Evolutionary conservation across 2,888 invertebrate species (phyloP).

Genomic region (Venusia cambrica): DNA sequence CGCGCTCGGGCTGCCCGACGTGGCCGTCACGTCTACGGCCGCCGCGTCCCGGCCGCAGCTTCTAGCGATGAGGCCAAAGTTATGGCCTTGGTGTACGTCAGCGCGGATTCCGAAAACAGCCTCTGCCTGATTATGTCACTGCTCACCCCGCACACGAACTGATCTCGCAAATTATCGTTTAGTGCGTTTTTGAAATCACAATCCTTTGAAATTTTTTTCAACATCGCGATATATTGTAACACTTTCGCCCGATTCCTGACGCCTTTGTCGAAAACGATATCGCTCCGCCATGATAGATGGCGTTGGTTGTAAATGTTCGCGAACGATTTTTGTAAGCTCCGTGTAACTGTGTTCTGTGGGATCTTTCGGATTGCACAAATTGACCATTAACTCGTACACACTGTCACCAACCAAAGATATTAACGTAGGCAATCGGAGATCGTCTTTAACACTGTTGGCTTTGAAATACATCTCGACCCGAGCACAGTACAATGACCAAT

Average conservation of each 20-base stretch:
- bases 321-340: neutral
- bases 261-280: constrained; percentile 10
- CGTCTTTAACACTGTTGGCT: neutral
- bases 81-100: neutral
- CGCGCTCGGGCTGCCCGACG: constrained; percentile 1
- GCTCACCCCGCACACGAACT: constrained; percentile 3
- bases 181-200: constrained; percentile 9
- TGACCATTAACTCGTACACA: neutral
- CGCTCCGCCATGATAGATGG: constrained; percentile 18
- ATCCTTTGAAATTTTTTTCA: constrained; percentile 12
- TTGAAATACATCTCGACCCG: neutral
- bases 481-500: neutral
- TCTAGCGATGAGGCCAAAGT: constrained; percentile 1
- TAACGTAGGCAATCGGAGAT: neutral
- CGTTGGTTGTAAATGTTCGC: constrained; percentile 11
- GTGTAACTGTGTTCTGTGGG: neutral
- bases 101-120: neutral
- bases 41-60: constrained; percentile 6
- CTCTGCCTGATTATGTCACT: constrained; percentile 1
- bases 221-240: constrained; percentile 9
- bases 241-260: constrained; percentile 5
- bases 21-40: constrained; percentile 4
- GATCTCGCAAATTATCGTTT: constrained; percentile 14
- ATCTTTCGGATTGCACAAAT: neutral
- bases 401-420: neutral